A percentile compares a stretch with the other conserved stretches of the same genome.
Conservation (phyloP, 2,797 vertebrate genomes). For the Sphaeramia orbicularis region DNA sequence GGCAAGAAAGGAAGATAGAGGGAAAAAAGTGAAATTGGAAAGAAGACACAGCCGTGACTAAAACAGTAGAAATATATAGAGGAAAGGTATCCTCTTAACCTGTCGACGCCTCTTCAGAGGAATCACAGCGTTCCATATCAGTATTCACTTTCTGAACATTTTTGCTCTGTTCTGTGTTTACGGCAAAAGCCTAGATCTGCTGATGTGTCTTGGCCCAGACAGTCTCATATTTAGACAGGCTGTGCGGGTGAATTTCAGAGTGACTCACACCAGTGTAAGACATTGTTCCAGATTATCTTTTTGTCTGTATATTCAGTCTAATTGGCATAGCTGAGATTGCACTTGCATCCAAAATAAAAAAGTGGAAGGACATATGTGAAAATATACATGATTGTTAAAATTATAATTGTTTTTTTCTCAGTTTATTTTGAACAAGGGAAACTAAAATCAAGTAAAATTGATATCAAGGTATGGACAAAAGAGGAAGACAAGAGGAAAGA, state of each 20-base stretch:
- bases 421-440: conserved; percentile 57
- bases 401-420: neutral
- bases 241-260: conserved; percentile 63
- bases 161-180: conserved; percentile 64
- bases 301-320: conserved; percentile 13
- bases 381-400: conserved; percentile 33
- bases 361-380: conserved; percentile 33
- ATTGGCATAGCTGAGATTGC: conserved; percentile 2
- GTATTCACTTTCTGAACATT: conserved; percentile 59
- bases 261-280: conserved; percentile 53
- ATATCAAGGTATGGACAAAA: conserved; percentile 41
- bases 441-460: conserved; percentile 42
- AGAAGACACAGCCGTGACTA: conserved; percentile 78
- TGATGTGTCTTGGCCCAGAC: conserved; percentile 69
- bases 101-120: conserved; percentile 67
- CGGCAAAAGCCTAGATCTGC: conserved; percentile 54
- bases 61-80: conserved; percentile 74
- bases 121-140: conserved; percentile 64
- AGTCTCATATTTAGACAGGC: conserved; percentile 51
- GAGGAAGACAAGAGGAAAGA: conserved; percentile 27
- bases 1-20: conserved; percentile 79
- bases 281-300: conserved; percentile 40
- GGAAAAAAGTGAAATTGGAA: conserved; percentile 71
- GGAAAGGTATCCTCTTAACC: conserved; percentile 79
- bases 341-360: conserved; percentile 9